Conservation (phyloP, 1,140 invertebrate genomes). For the Drosophila sechellia region DNA sequence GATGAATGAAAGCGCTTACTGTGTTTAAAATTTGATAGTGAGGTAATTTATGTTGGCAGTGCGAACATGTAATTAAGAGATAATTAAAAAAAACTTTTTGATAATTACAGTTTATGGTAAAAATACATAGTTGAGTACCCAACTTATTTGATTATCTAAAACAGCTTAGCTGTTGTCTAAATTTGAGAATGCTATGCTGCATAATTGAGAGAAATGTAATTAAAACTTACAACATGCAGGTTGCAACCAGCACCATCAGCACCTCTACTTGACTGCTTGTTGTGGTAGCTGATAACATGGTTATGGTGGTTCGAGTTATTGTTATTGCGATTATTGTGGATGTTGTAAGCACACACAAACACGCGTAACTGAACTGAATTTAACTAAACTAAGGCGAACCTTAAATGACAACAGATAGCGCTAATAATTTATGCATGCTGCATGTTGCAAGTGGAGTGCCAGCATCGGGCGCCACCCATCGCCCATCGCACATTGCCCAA, state of each 20-base stretch:
- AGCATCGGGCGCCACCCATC: slow-evolving; percentile 2
- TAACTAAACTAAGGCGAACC: slow-evolving; percentile 39
- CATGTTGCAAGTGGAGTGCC: slow-evolving; percentile 24
- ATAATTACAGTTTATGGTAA: neutral
- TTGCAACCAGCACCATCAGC: neutral
- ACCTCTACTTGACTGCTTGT: slow-evolving; percentile 1
- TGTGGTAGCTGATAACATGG: slow-evolving; percentile 33
- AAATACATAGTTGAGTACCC: neutral
- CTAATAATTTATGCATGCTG: slow-evolving; percentile 52
- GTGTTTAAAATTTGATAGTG: neutral
- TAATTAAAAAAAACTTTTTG: neutral
- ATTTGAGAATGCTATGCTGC: neutral
- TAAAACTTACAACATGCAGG: slow-evolving; percentile 3
- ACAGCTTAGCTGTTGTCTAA: neutral
- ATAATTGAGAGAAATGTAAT: slow-evolving; percentile 3
- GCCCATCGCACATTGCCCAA: neutral
- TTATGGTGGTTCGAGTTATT: slow-evolving; percentile 11
- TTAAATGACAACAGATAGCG: slow-evolving; percentile 48
- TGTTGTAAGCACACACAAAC: neutral
- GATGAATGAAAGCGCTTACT: neutral
- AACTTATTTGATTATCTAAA: neutral
- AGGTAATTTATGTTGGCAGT: neutral
- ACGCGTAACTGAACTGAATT: slow-evolving; percentile 13
- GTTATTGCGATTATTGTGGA: slow-evolving; percentile 10
- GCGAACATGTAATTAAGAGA: neutral